Evolutionary conservation across 2,888 invertebrate genomes (phyloP).

Genomic region (Apamea crenata): DNA sequence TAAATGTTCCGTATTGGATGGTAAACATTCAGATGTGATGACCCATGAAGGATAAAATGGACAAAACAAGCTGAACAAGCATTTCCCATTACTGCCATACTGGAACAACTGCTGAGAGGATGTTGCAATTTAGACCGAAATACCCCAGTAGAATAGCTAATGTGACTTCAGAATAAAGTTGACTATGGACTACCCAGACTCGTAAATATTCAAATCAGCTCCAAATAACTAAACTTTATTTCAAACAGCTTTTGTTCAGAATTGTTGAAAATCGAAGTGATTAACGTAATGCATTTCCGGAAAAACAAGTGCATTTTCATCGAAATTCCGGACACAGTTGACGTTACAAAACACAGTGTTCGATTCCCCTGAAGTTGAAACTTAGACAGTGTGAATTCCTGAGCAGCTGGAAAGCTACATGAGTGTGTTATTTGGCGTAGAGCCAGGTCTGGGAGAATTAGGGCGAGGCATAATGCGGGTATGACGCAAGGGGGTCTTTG

Average conservation of each 20-base stretch:
- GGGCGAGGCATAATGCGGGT: constrained; percentile 73
- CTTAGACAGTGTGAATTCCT: constrained; percentile 38
- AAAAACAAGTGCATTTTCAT: constrained; percentile 31
- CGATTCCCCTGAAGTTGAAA: constrained; percentile 23
- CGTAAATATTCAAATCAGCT: constrained; percentile 38
- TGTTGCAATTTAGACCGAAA: constrained; percentile 8
- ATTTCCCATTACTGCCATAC: constrained; percentile 13
- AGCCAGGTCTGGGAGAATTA: constrained; percentile 71
- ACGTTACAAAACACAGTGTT: constrained; percentile 33
- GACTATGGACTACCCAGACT: constrained; percentile 6
- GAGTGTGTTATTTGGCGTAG: constrained; percentile 66
- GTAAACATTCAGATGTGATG: not conserved
- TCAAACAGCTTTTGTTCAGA: not conserved
- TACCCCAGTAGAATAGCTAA: not conserved
- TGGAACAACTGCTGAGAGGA: not conserved
- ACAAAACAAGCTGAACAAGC: constrained; percentile 7
- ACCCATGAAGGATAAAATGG: not conserved
- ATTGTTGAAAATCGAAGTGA: constrained; percentile 3
- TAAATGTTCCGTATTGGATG: not conserved
- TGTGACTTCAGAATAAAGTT: constrained; percentile 12
- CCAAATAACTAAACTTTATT: not conserved
- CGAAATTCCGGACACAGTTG: constrained; percentile 8
- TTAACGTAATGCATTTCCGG: constrained; percentile 26
- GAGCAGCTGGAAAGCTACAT: constrained; percentile 48
- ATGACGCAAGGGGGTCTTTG: constrained; percentile 69